Evolutionary conservation across 2,888 invertebrate species (phyloP).

Genomic region (Tetropium fuscum): DNA sequence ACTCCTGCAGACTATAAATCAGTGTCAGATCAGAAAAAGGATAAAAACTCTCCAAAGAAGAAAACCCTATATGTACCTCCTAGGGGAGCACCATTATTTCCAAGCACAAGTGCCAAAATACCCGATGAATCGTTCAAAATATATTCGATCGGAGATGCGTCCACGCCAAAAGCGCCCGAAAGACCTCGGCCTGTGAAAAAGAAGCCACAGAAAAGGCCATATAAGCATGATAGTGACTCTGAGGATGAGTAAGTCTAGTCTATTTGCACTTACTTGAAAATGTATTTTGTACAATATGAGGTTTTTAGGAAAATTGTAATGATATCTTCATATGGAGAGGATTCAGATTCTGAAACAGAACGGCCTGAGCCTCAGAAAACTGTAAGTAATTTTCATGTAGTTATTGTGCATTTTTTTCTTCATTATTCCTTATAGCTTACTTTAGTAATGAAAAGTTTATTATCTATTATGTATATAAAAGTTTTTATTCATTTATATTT

Average conservation of each 20-base stretch:
- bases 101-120: slow-evolving; percentile 37
- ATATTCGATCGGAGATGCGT: slow-evolving; percentile 45
- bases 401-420: background rate
- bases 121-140: slow-evolving; percentile 38
- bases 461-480: too few relatives aligned
- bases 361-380: slow-evolving; percentile 54
- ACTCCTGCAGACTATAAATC: slow-evolving; percentile 68
- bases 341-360: slow-evolving; percentile 64
- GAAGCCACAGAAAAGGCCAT: slow-evolving; percentile 20
- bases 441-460: too few relatives aligned
- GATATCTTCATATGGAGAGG: slow-evolving; percentile 71
- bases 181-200: slow-evolving; percentile 9
- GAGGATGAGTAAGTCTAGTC: slow-evolving; percentile 56
- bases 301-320: slow-evolving; percentile 70
- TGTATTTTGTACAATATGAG: too few relatives aligned
- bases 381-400: slow-evolving; percentile 35
- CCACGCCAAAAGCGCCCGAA: slow-evolving; percentile 6
- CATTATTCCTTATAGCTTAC: too few relatives aligned
- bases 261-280: background rate
- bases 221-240: slow-evolving; percentile 44
- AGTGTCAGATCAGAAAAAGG: slow-evolving; percentile 32
- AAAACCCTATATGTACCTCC: slow-evolving; percentile 50
- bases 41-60: slow-evolving; percentile 27
- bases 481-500: too few relatives aligned
- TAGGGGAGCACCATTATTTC: slow-evolving; percentile 51